Conservation (phyloP, 2,797 vertebrate species). For the Sandelia bainsii region DNA sequence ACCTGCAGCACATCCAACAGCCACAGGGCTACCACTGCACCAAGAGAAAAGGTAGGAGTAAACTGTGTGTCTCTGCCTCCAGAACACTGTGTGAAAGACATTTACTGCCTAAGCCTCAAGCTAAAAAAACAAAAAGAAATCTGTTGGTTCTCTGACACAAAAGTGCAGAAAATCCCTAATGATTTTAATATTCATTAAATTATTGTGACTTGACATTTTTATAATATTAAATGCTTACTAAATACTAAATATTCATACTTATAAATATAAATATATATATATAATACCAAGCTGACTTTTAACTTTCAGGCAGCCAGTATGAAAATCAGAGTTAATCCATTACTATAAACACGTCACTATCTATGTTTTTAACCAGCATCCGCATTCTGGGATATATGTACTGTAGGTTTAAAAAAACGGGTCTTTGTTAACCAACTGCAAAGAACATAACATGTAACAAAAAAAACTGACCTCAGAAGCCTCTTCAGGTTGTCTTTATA, state of each 20-base stretch:
- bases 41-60: conserved; percentile 92
- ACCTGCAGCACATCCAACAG: conserved; percentile 76
- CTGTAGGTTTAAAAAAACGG: neutral
- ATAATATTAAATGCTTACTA: too few relatives aligned
- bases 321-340: neutral
- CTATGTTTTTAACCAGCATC: neutral
- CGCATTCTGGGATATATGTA: neutral
- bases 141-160: neutral
- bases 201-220: neutral
- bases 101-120: neutral
- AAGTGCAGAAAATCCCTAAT: neutral
- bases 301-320: neutral
- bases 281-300: neutral
- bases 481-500: neutral
- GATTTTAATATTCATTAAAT: neutral
- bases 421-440: neutral
- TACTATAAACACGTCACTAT: neutral
- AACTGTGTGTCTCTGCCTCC: neutral
- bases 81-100: neutral
- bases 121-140: neutral
- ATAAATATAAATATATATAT: too few relatives aligned
- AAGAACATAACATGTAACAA: neutral
- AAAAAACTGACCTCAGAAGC: neutral
- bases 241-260: too few relatives aligned
- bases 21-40: conserved; percentile 89